phyloP scores from a whole-genome alignment of 1,140 invertebrate species.

The Chironomus tepperi region DNA sequence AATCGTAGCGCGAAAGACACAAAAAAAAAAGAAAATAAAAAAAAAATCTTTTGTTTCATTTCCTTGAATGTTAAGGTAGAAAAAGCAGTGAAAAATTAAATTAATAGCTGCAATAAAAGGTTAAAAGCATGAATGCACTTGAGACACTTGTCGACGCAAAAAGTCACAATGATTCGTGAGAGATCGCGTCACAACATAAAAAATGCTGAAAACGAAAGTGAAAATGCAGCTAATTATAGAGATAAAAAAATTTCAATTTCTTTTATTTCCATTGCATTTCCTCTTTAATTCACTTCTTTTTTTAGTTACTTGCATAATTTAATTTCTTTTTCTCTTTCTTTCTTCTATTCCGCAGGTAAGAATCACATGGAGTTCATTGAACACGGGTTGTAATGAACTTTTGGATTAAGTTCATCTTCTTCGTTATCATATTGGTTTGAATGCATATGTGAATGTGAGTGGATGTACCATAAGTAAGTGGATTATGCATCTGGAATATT shows the following conservation, averaged over 20 bases:
- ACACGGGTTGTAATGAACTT: too few species aligned
- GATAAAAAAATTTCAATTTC: background rate
- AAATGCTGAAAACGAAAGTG: background rate
- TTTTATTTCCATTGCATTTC: background rate
- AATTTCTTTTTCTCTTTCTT: background rate
- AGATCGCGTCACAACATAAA: background rate
- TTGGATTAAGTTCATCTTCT: background rate
- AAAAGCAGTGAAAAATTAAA: background rate
- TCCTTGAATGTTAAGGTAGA: background rate
- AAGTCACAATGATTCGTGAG: background rate
- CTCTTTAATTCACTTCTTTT: background rate
- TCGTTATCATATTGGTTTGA: background rate
- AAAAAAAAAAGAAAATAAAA: background rate
- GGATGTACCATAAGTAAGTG: too few species aligned
- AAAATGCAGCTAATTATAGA: conserved; percentile 14
- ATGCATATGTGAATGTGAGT: too few species aligned
- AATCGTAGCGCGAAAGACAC: background rate
- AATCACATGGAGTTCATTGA: conserved; percentile 4
- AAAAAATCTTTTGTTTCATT: background rate
- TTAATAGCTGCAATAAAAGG: background rate
- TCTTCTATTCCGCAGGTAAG: background rate
- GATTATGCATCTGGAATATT: too few species aligned
- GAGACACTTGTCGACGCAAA: conserved; percentile 11
- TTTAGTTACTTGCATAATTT: background rate
- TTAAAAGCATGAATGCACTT: conserved; percentile 2